Percentiles rank a stretch among this genome's conserved stretches.
These are phyloP conservation scores for Balearica regulorum DNA, from an alignment of 2,797 vertebrate species.

Conservation along the genomic window DNA sequence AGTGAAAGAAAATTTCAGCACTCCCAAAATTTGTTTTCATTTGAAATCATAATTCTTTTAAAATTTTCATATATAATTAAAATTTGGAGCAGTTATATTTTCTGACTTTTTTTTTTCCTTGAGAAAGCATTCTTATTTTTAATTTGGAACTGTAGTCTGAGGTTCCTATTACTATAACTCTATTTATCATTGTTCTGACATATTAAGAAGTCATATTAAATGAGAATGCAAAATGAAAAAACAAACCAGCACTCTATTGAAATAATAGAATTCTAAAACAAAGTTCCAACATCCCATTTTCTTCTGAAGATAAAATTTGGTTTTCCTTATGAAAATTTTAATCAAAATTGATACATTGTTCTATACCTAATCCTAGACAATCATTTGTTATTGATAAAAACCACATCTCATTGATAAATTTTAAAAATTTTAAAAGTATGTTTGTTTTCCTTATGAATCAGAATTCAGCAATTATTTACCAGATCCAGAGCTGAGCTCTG, in stretches of 20 bases:
- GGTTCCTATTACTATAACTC: not conserved
- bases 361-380: not conserved
- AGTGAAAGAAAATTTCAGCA: not conserved
- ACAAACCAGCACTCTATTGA: not conserved
- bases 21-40: not conserved
- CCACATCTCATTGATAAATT: not conserved
- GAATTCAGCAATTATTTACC: not conserved
- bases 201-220: not conserved
- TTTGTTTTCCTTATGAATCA: not conserved
- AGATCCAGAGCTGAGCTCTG: not conserved
- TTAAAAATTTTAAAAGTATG: not conserved
- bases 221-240: not conserved
- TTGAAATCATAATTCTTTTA: not conserved
- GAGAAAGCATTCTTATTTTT: not conserved
- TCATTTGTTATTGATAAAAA: not conserved
- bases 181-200: not conserved
- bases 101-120: not conserved
- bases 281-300: not conserved
- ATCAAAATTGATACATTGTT: not conserved
- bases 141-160: not conserved
- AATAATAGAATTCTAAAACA: not conserved
- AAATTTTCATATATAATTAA: not conserved
- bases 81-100: not conserved
- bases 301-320: not conserved
- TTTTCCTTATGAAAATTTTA: not conserved